Percentiles rank a stretch among this genome's conserved stretches.
Evolutionary conservation across 2,888 invertebrate species (phyloP).

Genomic region (Caenorhabditis becei): DNA sequence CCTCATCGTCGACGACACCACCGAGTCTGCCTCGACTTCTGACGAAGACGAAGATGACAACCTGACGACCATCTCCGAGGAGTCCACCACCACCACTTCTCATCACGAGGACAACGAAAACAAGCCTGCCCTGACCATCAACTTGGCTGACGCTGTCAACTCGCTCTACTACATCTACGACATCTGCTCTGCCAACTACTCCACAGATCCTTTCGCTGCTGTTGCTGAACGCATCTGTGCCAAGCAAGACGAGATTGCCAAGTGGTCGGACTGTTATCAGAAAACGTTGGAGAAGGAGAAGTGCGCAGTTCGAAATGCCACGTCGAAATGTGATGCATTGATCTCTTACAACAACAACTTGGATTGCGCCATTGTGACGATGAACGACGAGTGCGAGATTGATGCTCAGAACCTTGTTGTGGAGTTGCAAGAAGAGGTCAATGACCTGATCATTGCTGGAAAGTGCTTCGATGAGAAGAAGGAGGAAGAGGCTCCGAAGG

Average conservation of each 20-base stretch:
- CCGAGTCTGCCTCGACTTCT: slow-evolving; percentile 47
- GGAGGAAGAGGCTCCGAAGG: slow-evolving; percentile 50
- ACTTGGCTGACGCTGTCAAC: slow-evolving; percentile 73
- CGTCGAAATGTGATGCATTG: slow-evolving; percentile 71
- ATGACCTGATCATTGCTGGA: slow-evolving; percentile 67
- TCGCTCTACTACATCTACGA: slow-evolving; percentile 71
- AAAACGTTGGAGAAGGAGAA: slow-evolving; percentile 70
- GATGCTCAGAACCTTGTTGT: slow-evolving; percentile 78
- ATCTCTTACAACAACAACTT: slow-evolving; percentile 77
- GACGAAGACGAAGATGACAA: slow-evolving; percentile 35
- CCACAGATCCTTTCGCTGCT: slow-evolving; percentile 56
- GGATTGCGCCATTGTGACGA: slow-evolving; percentile 76
- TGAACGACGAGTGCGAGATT: slow-evolving; percentile 79
- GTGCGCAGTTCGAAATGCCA: slow-evolving; percentile 66
- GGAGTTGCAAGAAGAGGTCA: slow-evolving; percentile 72
- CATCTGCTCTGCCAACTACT: slow-evolving; percentile 68
- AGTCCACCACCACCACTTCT: slow-evolving; percentile 28
- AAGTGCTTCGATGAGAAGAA: slow-evolving; percentile 72
- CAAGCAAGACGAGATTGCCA: slow-evolving; percentile 69
- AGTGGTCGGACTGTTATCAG: slow-evolving; percentile 73
- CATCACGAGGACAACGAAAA: slow-evolving; percentile 24
- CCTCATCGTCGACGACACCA: slow-evolving; percentile 54
- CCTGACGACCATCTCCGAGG: slow-evolving; percentile 24
- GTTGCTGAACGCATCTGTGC: slow-evolving; percentile 67
- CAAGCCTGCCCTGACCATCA: slow-evolving; percentile 51